Evolutionary conservation across 2,888 invertebrate species (phyloP).

Genomic region (Ctenicera cuprea): DNA sequence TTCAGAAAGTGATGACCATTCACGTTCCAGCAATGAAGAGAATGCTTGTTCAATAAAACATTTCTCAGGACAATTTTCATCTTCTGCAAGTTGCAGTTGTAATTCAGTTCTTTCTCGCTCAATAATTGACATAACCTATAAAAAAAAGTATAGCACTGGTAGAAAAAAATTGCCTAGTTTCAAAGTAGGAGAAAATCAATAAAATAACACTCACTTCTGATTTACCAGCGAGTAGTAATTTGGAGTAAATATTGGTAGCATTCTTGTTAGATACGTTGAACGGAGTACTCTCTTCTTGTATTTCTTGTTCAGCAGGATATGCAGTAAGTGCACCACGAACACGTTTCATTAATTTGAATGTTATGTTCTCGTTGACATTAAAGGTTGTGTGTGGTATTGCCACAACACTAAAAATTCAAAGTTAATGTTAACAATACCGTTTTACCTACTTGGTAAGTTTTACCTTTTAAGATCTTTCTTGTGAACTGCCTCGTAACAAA

Average conservation of each 20-base stretch:
- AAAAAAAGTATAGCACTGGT: background rate
- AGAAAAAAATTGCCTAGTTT: too few relatives aligned
- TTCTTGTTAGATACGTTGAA: slow-evolving; percentile 74
- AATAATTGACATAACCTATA: slow-evolving; percentile 77
- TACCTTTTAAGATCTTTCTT: slow-evolving; percentile 90
- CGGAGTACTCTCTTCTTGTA: slow-evolving; percentile 64
- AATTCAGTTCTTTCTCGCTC: slow-evolving; percentile 84
- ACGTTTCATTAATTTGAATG: slow-evolving; percentile 87
- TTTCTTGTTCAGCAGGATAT: slow-evolving; percentile 73
- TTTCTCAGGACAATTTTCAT: slow-evolving; percentile 86
- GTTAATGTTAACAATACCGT: background rate
- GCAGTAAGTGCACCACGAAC: slow-evolving; percentile 75
- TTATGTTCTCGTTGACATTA: slow-evolving; percentile 80
- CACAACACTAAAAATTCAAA: slow-evolving; percentile 74
- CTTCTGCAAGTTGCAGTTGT: slow-evolving; percentile 76
- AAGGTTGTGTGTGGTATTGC: slow-evolving; percentile 74
- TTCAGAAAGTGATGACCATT: background rate
- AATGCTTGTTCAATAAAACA: slow-evolving; percentile 92
- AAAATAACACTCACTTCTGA: slow-evolving; percentile 75
- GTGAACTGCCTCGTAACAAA: slow-evolving; percentile 90
- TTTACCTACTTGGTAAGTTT: slow-evolving; percentile 6
- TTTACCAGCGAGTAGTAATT: slow-evolving; percentile 84
- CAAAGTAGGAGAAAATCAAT: too few relatives aligned
- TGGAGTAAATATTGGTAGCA: slow-evolving; percentile 79
- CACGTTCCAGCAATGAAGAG: slow-evolving; percentile 77